phyloP scores from a whole-genome alignment of 2,797 vertebrate genomes.

The Pampus argenteus region DNA sequence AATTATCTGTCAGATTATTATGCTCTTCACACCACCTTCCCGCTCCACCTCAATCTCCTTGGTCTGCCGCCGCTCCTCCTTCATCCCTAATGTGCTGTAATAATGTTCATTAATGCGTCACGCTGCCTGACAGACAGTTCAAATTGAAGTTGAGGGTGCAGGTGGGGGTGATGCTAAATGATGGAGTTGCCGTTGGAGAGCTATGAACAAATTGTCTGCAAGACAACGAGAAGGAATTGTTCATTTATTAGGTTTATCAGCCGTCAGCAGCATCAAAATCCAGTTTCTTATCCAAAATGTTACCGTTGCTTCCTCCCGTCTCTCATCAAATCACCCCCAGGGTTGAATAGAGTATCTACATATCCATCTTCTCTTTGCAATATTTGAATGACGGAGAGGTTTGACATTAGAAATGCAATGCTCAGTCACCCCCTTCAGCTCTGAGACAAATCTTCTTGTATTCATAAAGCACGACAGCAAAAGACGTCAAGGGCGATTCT shows the following conservation, averaged over 20 bases:
- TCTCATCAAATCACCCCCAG: not conserved
- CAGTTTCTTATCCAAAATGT: conserved; percentile 7
- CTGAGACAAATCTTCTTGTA: conserved; percentile 32
- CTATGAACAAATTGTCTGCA: conserved; percentile 6
- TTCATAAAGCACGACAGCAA: conserved; percentile 40
- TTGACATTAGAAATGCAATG: not conserved
- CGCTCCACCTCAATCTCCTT: conserved; percentile 61
- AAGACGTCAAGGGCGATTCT: conserved; percentile 19
- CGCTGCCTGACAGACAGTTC: conserved; percentile 59
- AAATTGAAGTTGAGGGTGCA: not conserved
- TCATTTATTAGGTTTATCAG: conserved; percentile 8
- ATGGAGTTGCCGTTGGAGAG: conserved; percentile 15
- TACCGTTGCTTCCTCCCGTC: not conserved
- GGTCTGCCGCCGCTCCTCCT: conserved; percentile 66
- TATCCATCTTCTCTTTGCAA: conserved; percentile 29
- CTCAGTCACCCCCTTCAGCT: conserved; percentile 18
- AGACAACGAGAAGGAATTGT: conserved; percentile 20
- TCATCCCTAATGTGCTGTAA: conserved; percentile 70
- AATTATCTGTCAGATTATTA: conserved; percentile 69
- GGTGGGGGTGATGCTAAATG: conserved; percentile 23
- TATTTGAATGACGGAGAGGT: conserved; percentile 1
- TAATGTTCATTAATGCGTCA: conserved; percentile 68
- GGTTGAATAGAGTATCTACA: conserved; percentile 25
- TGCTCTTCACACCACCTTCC: conserved; percentile 71
- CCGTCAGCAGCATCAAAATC: not conserved